Evolutionary conservation across 2,113 vertebrate species (phyloP), one percentile per base, ranked within the genome.

Genomic region (Capreolus pygargus): DNA sequence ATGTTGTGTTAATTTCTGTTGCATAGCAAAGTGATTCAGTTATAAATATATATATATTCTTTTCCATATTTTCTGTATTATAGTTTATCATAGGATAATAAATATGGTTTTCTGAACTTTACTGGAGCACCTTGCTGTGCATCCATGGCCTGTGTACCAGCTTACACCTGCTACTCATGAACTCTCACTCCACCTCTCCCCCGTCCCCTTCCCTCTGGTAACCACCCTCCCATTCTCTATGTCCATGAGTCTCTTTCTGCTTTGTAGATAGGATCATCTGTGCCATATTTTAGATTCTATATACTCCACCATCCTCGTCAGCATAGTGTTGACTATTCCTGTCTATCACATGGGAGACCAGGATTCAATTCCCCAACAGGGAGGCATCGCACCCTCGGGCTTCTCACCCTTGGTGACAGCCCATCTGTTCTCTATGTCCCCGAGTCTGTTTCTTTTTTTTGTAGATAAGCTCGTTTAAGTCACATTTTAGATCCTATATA

Each of bases 311-410:
- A 74, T 74, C 67, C 36, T 74, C 1, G 0, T 39, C 67, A 74
- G 5, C 39, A 39, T 39, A 74, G n/a, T 74, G n/a, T 23, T 39
- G 67, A 23, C 10, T 39, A 3, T 74, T 12, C 10, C n/a, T 39
- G 67, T 70, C n/a, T 74, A 12, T 74, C 67, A 74, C 2, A 1
- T 0, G 5, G 2, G 36, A 39, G 2, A 74, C 67, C 2, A 3
- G 21, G 21, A 74, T 74, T 39, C 67, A 39, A 3, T 25, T 74
- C 67, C 36, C 36, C 67, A 23, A 74, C 36, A 74, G 21, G 21
- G 36, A 74, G 10, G 67, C 36, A 74, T 74, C 5, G 0, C 67
- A 74, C 19, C 10, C n/a, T 23, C 12, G n/a, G 19, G 10, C n/a
- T 70, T 70, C n/a, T 70, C 67, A 70, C n/a, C 21, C 67, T 74